Percentiles rank a stretch among this genome's conserved stretches.
Conservation (phyloP, 2,888 invertebrate genomes). For the Drosophila kuntzei region DNA sequence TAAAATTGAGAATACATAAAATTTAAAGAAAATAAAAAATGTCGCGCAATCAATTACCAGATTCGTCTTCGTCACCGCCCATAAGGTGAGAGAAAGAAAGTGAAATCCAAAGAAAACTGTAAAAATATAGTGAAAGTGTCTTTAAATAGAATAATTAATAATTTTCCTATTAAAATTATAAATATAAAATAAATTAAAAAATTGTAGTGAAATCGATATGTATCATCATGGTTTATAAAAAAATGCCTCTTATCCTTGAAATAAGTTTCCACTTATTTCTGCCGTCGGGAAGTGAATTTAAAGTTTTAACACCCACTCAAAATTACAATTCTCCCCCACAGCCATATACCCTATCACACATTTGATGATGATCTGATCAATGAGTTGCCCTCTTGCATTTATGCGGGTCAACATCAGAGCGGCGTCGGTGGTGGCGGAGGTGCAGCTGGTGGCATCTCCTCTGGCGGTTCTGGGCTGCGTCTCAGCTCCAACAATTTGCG, state of each 20-base stretch:
- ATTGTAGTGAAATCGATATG: background rate
- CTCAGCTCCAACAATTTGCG: conserved; percentile 83
- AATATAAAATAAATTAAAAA: background rate
- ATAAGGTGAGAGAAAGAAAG: conserved; percentile 85
- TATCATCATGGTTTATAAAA: background rate
- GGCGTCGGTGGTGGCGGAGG: conserved; percentile 48
- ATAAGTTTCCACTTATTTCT: background rate
- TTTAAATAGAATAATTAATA: background rate
- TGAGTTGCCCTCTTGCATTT: conserved; percentile 93
- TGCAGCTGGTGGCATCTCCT: conserved; percentile 46
- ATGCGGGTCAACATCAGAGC: conserved; percentile 88
- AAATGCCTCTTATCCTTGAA: background rate
- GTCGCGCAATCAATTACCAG: conserved; percentile 88
- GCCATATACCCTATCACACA: conserved; percentile 84
- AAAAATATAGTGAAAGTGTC: background rate
- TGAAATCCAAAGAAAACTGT: background rate
- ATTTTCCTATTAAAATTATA: background rate
- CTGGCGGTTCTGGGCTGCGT: conserved; percentile 67
- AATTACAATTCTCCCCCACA: conserved; percentile 33
- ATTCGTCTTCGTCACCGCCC: conserved; percentile 90
- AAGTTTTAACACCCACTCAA: background rate
- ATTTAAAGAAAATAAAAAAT: conserved; percentile 51
- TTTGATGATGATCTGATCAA: conserved; percentile 87
- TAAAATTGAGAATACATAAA: background rate
- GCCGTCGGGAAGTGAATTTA: conserved; percentile 2